Evolutionary conservation across 2,113 vertebrate species (phyloP).

Genomic region (Xenopus laevis): DNA sequence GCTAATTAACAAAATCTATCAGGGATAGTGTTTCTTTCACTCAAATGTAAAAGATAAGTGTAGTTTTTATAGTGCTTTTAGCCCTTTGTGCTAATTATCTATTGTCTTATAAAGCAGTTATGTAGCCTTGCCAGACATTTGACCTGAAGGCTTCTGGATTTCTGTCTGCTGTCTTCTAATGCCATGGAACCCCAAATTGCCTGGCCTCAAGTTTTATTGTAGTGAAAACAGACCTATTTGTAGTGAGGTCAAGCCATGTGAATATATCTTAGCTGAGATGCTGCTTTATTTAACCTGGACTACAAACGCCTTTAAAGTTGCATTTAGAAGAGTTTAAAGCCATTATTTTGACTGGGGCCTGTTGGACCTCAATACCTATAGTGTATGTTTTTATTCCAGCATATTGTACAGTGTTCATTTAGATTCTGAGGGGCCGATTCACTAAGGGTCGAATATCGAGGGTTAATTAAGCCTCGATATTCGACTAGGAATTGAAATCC

Average conservation of each 20-base stretch:
- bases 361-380: slow-evolving; percentile 50
- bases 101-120: neutral
- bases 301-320: slow-evolving; percentile 49
- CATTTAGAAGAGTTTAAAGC: slow-evolving; percentile 49
- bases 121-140: neutral
- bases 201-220: slow-evolving; percentile 42
- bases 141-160: slow-evolving; percentile 9
- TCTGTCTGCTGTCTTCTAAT: slow-evolving; percentile 29
- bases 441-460: too few species aligned
- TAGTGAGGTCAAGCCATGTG: slow-evolving; percentile 50
- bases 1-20: too few species aligned
- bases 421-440: slow-evolving; percentile 1
- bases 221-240: slow-evolving; percentile 52
- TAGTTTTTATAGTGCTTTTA: neutral
- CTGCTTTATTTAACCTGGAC: slow-evolving; percentile 52
- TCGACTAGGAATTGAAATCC: too few species aligned
- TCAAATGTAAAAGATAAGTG: neutral
- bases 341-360: slow-evolving; percentile 51
- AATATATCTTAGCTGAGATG: slow-evolving; percentile 50
- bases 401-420: slow-evolving; percentile 46
- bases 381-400: slow-evolving; percentile 32
- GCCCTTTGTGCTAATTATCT: slow-evolving; percentile 8
- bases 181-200: slow-evolving; percentile 23
- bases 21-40: neutral
- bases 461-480: too few species aligned